Evolutionary conservation across 2,113 vertebrate genomes (phyloP).

Genomic region (Sturnira hondurensis): DNA sequence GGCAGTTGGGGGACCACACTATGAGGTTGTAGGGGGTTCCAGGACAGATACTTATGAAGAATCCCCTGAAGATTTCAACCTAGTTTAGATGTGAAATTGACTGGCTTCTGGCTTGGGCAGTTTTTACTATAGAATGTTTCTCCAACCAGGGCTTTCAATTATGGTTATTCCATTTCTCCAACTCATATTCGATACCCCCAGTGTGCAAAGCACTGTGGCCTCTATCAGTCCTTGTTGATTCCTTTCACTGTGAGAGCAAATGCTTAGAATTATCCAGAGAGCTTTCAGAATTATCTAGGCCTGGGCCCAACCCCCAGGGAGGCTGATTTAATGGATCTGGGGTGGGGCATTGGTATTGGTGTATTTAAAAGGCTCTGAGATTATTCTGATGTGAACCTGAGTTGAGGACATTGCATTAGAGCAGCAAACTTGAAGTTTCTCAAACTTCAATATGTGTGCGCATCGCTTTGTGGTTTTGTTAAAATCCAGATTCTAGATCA

Average conservation of each 20-base stretch:
- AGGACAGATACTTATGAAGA: neutral
- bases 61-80: neutral
- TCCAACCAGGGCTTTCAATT: neutral
- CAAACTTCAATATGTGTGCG: neutral
- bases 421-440: neutral
- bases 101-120: neutral
- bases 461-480: neutral
- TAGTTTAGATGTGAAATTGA: neutral
- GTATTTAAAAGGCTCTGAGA: neutral
- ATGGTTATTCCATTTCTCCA: neutral
- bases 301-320: neutral
- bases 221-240: neutral
- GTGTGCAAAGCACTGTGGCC: neutral
- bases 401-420: neutral
- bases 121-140: neutral
- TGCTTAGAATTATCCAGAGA: neutral
- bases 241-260: neutral
- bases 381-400: neutral
- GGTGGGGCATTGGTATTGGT: neutral
- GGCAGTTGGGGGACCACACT: neutral
- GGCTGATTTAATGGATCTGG: neutral
- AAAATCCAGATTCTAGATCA: neutral
- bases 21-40: neutral
- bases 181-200: neutral
- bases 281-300: neutral